Percentiles rank a stretch among this genome's conserved stretches.
Evolutionary conservation across 2,797 vertebrate species (phyloP).

Genomic region (Anguilla megastoma): DNA sequence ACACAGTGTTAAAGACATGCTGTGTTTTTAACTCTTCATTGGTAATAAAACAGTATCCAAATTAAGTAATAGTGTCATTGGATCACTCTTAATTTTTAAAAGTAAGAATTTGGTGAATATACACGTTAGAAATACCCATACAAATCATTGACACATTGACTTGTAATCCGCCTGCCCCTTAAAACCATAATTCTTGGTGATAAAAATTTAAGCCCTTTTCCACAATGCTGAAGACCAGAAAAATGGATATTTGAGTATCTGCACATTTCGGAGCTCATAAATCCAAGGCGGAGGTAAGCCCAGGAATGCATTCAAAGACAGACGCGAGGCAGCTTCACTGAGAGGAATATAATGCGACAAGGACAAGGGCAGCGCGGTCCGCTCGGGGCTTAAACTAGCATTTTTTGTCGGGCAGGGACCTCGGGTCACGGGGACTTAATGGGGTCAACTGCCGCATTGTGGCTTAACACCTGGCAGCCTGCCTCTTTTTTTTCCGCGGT

Average conservation of each 20-base stretch:
- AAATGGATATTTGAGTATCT: neutral
- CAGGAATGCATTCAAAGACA: slow-evolving; percentile 21
- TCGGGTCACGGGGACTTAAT: slow-evolving; percentile 40
- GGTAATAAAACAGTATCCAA: neutral
- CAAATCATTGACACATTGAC: neutral
- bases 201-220: neutral
- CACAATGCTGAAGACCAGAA: neutral
- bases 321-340: slow-evolving; percentile 19
- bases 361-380: slow-evolving; percentile 32
- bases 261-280: neutral
- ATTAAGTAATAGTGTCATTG: neutral
- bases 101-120: neutral
- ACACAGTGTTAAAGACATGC: neutral
- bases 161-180: neutral
- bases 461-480: slow-evolving; percentile 39
- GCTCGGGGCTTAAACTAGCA: slow-evolving; percentile 28
- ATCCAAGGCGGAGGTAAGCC: slow-evolving; percentile 2
- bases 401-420: slow-evolving; percentile 1
- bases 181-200: neutral
- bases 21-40: neutral
- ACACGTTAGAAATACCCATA: neutral
- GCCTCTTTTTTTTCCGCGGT: slow-evolving; percentile 18
- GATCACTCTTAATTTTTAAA: neutral
- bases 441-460: slow-evolving; percentile 40
- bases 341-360: slow-evolving; percentile 41